Evolutionary conservation across 2,113 vertebrate species (phyloP).

Genomic region (Mugil cephalus): DNA sequence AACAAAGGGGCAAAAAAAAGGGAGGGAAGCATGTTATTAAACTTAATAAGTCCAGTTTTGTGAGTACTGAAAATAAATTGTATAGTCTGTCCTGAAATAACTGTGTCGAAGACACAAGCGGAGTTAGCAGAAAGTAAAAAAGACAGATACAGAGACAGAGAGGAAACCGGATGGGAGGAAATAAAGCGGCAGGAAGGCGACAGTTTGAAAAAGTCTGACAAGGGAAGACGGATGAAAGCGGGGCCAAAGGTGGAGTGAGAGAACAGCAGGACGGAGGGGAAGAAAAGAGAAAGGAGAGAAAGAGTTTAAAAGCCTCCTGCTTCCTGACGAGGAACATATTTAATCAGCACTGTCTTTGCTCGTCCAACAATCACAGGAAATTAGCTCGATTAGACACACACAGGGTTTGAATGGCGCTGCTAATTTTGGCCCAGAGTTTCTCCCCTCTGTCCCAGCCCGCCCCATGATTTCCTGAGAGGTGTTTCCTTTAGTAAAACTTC

Average conservation of each 20-base stretch:
- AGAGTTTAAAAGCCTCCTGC: constrained; percentile 52
- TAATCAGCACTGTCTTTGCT: constrained; percentile 77
- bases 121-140: neutral
- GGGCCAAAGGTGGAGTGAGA: constrained; percentile 49
- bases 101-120: neutral
- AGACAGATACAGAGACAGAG: constrained; percentile 40
- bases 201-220: constrained; percentile 47
- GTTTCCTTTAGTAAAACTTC: constrained; percentile 65
- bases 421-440: constrained; percentile 78
- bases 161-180: constrained; percentile 55
- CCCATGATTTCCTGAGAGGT: constrained; percentile 77
- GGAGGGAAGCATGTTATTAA: neutral
- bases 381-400: constrained; percentile 72
- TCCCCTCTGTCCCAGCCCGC: constrained; percentile 54
- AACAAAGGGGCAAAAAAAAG: constrained; percentile 34
- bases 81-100: neutral
- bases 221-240: constrained; percentile 42
- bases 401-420: constrained; percentile 60
- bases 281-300: constrained; percentile 52
- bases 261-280: constrained; percentile 22
- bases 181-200: constrained; percentile 69
- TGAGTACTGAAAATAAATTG: neutral
- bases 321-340: constrained; percentile 73
- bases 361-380: constrained; percentile 84
- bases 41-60: neutral